Percentiles rank a stretch among this genome's conserved stretches.
phyloP scores from a whole-genome alignment of 1,140 invertebrate genomes.

The Rhopalosiphum maidis region DNA sequence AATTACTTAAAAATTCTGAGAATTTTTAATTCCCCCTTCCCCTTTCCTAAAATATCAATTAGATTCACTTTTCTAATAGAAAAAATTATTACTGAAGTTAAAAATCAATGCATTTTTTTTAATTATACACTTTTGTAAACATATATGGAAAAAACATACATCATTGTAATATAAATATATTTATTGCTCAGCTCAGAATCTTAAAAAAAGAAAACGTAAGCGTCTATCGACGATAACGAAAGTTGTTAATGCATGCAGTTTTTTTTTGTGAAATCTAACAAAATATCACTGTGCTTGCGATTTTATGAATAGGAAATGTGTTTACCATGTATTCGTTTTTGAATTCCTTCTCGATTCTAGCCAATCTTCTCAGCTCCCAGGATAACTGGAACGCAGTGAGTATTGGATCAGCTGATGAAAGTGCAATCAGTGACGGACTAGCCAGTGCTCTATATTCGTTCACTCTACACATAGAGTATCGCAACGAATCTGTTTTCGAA shows the following conservation, averaged over 20 bases:
- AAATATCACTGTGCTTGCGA: neutral
- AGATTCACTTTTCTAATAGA: neutral
- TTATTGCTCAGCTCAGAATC: neutral
- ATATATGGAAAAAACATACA: neutral
- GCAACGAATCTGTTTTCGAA: slow-evolving; percentile 69
- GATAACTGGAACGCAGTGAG: slow-evolving; percentile 83
- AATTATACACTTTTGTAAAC: neutral
- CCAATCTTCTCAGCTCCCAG: slow-evolving; percentile 80
- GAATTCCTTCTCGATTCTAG: slow-evolving; percentile 82
- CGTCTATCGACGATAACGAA: neutral
- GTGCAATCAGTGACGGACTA: slow-evolving; percentile 86
- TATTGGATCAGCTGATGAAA: slow-evolving; percentile 85
- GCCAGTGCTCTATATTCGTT: slow-evolving; percentile 92
- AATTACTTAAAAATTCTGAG: neutral
- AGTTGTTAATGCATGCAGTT: neutral
- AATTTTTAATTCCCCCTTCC: too few species aligned
- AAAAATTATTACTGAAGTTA: neutral
- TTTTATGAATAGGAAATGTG: neutral
- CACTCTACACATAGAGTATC: slow-evolving; percentile 86
- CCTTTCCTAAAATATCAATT: neutral
- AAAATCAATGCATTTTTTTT: neutral
- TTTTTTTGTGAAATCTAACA: neutral
- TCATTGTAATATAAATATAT: neutral
- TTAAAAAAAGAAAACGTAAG: neutral
- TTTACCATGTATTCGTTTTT: slow-evolving; percentile 73